Conservation (phyloP, 2,797 vertebrate species). For the Odontamblyopus rebecca region DNA sequence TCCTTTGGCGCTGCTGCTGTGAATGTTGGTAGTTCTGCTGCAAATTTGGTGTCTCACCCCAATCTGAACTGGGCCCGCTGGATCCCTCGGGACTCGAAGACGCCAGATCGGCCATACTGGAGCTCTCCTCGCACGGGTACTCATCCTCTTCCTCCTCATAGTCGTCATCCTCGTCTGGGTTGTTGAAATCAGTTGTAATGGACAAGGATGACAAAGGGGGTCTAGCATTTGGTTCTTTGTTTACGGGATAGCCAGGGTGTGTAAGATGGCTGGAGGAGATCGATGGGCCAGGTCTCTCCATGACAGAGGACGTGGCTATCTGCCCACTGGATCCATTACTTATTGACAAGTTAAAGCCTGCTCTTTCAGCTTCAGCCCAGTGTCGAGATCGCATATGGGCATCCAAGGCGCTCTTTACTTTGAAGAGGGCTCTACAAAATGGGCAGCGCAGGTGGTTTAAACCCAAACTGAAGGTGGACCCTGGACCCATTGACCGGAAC, state of each 20-base stretch:
- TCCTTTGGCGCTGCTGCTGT: conserved; percentile 89
- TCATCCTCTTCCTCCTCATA: conserved; percentile 76
- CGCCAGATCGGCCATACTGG: conserved; percentile 90
- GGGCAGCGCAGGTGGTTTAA: conserved; percentile 96
- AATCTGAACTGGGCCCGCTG: conserved; percentile 85
- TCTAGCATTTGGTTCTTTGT: conserved; percentile 85
- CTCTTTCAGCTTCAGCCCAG: conserved; percentile 96
- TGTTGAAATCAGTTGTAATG: conserved; percentile 84
- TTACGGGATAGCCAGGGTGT: conserved; percentile 84
- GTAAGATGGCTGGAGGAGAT: conserved; percentile 82
- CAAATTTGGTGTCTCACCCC: conserved; percentile 86
- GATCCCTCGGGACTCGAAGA: conserved; percentile 90
- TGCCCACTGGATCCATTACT: conserved; percentile 85
- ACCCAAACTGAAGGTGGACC: conserved; percentile 74
- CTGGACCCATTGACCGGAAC: conserved; percentile 91
- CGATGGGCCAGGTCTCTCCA: conserved; percentile 81
- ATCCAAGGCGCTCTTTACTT: conserved; percentile 96
- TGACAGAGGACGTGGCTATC: conserved; percentile 56
- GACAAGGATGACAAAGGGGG: conserved; percentile 83
- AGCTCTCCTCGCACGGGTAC: conserved; percentile 72
- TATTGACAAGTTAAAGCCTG: conserved; percentile 89
- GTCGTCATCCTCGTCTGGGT: conserved; percentile 87
- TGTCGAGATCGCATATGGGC: conserved; percentile 97
- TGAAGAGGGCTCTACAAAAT: conserved; percentile 97
- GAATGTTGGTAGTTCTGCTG: conserved; percentile 66